These are phyloP conservation scores for Echinometra lucunter DNA, from an alignment of 53 echinoderm and acorn worm species.

Conservation along the genomic window DNA sequence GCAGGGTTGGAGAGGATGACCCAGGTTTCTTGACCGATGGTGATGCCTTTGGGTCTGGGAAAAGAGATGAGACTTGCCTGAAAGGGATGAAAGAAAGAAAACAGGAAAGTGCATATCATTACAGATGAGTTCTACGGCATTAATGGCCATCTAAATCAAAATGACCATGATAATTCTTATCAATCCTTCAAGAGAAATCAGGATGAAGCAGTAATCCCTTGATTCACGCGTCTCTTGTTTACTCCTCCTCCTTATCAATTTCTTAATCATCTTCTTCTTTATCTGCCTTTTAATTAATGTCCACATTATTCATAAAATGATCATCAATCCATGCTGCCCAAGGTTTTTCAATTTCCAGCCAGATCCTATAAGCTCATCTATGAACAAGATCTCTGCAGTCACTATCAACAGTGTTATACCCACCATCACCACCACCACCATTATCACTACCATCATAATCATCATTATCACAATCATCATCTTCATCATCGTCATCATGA, in stretches of 20 bases:
- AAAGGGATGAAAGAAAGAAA: background rate
- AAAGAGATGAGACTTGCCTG: slow-evolving; percentile 87
- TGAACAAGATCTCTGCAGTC: background rate
- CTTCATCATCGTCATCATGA: background rate
- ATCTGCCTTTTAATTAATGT: background rate
- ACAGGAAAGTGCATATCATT: background rate
- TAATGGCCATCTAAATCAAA: background rate
- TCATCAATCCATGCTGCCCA: too few relatives aligned
- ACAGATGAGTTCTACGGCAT: too few relatives aligned
- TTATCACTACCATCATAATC: background rate
- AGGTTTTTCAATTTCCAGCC: too few relatives aligned
- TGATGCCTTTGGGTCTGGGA: slow-evolving; percentile 58
- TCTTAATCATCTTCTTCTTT: background rate
- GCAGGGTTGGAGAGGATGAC: slow-evolving; percentile 92
- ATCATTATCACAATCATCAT: background rate
- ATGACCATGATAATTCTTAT: background rate
- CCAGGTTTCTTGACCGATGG: slow-evolving; percentile 69
- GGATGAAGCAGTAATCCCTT: background rate
- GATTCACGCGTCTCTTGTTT: background rate
- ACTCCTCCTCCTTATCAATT: background rate
- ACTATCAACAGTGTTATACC: background rate
- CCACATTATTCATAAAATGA: background rate
- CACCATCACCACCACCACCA: slow-evolving; percentile 17
- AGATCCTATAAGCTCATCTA: background rate
- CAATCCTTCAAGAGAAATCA: background rate